A percentile compares a stretch with the other conserved stretches of the same genome.
Evolutionary conservation across 2,888 invertebrate genomes (phyloP).

Genomic region (Frankliniella intonsa): DNA sequence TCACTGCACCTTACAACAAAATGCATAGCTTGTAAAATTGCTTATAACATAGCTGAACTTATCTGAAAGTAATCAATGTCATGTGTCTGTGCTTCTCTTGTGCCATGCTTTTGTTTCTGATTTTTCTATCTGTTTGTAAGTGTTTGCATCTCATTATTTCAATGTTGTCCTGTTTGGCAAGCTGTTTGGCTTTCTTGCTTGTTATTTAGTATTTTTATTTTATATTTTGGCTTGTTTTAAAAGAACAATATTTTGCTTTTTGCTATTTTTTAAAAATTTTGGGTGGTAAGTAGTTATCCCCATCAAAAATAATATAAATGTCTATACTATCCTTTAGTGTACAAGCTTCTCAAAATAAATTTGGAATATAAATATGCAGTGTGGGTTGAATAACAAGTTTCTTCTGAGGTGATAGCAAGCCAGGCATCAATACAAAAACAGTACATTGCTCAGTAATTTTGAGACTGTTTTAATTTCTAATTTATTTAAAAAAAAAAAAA

Average conservation of each 20-base stretch:
- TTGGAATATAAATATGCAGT: neutral
- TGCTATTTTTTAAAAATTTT: neutral
- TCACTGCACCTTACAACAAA: too few relatives aligned
- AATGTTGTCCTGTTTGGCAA: neutral
- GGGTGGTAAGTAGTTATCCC: neutral
- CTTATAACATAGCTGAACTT: neutral
- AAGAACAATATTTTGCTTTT: neutral
- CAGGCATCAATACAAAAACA: too few relatives aligned
- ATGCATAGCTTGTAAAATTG: too few relatives aligned
- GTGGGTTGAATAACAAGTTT: neutral
- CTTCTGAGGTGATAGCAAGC: too few relatives aligned
- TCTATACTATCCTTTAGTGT: neutral
- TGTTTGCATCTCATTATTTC: neutral
- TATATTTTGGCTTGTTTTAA: neutral
- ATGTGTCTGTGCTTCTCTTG: neutral
- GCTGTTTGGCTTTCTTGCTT: constrained; percentile 1
- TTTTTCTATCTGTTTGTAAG: neutral
- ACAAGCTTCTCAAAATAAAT: neutral
- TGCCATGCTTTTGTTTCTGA: neutral
- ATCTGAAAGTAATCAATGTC: constrained; percentile 18
- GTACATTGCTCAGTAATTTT: too few relatives aligned
- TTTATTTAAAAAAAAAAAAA: too few relatives aligned
- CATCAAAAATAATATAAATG: neutral
- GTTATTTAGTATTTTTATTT: neutral
- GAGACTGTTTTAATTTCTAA: too few relatives aligned